Percentiles rank a stretch among this genome's conserved stretches.
phyloP scores from a whole-genome alignment of 2,888 invertebrate species.

The Hylaea fasciaria region DNA sequence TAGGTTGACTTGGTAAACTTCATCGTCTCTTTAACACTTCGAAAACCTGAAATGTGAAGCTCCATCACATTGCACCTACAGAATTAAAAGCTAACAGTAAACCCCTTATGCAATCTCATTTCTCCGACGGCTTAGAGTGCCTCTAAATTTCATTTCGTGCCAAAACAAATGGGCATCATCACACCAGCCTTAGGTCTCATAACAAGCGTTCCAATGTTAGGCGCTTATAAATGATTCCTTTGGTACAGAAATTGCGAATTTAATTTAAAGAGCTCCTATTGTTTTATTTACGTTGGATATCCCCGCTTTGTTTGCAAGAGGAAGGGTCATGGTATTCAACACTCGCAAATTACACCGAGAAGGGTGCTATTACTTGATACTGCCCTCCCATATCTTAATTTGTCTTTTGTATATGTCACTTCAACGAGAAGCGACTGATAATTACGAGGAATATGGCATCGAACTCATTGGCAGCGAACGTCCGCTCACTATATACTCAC shows the following conservation, averaged over 20 bases:
- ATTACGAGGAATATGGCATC: no score
- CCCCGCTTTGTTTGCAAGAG: slow-evolving; percentile 34
- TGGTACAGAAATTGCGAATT: slow-evolving; percentile 19
- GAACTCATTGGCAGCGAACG: no score
- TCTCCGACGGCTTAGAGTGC: neutral
- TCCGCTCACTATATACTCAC: no score
- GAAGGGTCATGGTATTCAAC: slow-evolving; percentile 30
- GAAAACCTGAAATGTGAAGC: no score
- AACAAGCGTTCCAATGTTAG: slow-evolving; percentile 20
- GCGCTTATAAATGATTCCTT: slow-evolving; percentile 25
- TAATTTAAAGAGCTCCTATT: slow-evolving; percentile 24
- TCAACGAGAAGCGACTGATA: no score
- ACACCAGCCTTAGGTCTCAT: slow-evolving; percentile 9
- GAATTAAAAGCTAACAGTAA: neutral
- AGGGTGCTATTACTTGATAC: slow-evolving; percentile 6
- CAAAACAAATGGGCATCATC: slow-evolving; percentile 13
- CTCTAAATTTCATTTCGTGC: neutral
- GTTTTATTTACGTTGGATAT: slow-evolving; percentile 36
- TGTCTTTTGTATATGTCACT: slow-evolving; percentile 5
- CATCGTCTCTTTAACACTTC: no score
- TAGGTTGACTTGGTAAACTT: no score
- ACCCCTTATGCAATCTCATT: neutral
- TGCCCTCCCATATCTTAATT: slow-evolving; percentile 10
- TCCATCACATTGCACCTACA: no score
- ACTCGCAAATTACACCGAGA: slow-evolving; percentile 10